Evolutionary conservation across 2,888 invertebrate genomes (phyloP).

Genomic region (Tetrapedia diversipes): DNA sequence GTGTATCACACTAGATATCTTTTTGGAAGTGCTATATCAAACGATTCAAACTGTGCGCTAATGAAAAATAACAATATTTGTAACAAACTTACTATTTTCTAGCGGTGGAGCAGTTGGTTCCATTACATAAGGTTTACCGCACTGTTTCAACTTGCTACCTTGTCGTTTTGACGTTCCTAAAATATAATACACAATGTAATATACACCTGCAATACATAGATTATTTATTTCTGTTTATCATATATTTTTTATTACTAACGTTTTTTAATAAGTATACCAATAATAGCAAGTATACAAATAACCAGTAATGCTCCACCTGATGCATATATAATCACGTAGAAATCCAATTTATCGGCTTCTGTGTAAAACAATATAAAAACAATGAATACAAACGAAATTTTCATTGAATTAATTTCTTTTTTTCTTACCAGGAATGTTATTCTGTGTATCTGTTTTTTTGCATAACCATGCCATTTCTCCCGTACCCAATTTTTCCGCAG

Average conservation of each 20-base stretch:
- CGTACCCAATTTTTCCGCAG: constrained; percentile 55
- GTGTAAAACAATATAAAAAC: constrained; percentile 19
- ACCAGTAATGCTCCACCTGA: background rate
- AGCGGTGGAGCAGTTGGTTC: constrained; percentile 75
- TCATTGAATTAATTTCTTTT: background rate
- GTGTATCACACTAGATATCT: background rate
- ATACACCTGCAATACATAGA: too few species aligned
- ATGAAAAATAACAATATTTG: background rate
- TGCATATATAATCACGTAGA: constrained; percentile 21
- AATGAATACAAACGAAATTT: background rate
- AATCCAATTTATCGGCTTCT: constrained; percentile 12
- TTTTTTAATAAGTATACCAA: constrained; percentile 34
- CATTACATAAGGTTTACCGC: constrained; percentile 57
- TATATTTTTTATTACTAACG: constrained; percentile 42
- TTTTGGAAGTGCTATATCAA: constrained; percentile 7
- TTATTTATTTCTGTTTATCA: background rate
- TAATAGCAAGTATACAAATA: background rate
- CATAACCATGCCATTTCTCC: constrained; percentile 56
- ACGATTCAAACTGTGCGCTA: background rate
- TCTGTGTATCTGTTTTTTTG: constrained; percentile 19
- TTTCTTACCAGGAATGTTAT: constrained; percentile 33
- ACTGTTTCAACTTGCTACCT: constrained; percentile 50
- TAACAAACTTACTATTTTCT: constrained; percentile 70
- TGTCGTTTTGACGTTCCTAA: constrained; percentile 6
- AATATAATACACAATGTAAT: constrained; percentile 3